These are phyloP conservation scores for Bettongia penicillata DNA, from an alignment of 2,113 vertebrate species.

Conservation along the genomic window DNA sequence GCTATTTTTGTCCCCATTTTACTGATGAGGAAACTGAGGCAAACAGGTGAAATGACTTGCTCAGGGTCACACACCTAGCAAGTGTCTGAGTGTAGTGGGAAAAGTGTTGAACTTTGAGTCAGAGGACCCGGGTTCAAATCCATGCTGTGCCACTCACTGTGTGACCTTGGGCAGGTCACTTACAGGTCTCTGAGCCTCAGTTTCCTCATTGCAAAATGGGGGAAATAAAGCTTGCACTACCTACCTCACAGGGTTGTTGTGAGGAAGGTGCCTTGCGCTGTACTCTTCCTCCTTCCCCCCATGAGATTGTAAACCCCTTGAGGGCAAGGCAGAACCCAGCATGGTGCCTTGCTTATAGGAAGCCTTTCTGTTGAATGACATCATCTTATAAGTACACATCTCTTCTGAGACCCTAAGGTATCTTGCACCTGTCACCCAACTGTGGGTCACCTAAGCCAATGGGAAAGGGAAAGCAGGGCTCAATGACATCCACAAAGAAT, in stretches of 20 bases:
- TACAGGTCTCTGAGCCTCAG: not conserved
- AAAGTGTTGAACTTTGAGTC: no score
- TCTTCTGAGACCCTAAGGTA: not conserved
- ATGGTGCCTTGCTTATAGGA: not conserved
- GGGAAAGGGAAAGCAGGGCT: not conserved
- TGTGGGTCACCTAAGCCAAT: not conserved
- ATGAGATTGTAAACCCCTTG: not conserved
- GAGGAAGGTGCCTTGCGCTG: not conserved
- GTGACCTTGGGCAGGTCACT: not conserved
- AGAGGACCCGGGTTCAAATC: not conserved
- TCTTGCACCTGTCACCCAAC: not conserved
- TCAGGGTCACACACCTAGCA: not conserved
- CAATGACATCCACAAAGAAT: not conserved
- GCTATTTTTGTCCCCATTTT: not conserved
- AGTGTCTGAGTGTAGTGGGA: not conserved
- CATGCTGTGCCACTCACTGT: not conserved
- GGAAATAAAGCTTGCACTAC: not conserved
- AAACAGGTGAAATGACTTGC: not conserved
- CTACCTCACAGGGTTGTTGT: constrained; percentile 1
- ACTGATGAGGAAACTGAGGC: not conserved
- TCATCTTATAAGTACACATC: not conserved
- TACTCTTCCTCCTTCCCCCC: not conserved
- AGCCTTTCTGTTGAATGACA: not conserved
- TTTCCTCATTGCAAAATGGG: not conserved
- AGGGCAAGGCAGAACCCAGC: not conserved